These are phyloP conservation scores for Rhinoptilus africanus DNA, from an alignment of 2,113 vertebrate genomes.

Conservation along the genomic window DNA sequence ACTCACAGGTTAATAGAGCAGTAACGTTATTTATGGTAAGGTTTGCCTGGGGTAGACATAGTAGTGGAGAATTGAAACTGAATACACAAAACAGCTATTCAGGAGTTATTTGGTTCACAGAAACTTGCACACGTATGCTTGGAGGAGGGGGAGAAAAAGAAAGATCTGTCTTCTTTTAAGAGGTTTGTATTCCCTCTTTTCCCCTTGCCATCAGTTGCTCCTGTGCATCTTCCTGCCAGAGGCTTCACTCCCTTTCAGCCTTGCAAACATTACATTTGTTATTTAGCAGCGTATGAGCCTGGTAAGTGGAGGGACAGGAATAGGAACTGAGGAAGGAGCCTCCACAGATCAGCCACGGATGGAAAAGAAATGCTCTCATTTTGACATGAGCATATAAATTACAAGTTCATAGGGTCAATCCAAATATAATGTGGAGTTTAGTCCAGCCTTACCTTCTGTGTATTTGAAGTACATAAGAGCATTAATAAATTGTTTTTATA, in stretches of 20 bases:
- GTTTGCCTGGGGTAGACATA: neutral
- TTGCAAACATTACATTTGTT: neutral
- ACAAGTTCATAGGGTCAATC: constrained; percentile 23
- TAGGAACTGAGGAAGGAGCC: neutral
- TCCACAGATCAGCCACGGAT: neutral
- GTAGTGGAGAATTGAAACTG: neutral
- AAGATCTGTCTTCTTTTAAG: neutral
- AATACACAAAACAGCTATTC: neutral
- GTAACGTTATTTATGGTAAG: neutral
- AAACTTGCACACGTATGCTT: neutral
- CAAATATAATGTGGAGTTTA: constrained; percentile 48
- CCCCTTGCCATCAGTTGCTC: neutral
- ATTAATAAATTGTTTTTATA: constrained; percentile 49
- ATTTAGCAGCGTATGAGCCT: neutral
- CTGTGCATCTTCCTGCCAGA: neutral
- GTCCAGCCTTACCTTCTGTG: neutral
- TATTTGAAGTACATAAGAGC: neutral
- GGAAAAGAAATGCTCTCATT: neutral
- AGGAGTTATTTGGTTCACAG: neutral
- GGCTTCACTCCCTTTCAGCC: neutral
- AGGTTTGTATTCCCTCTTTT: neutral
- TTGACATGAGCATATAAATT: constrained; percentile 36
- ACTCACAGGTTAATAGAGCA: neutral
- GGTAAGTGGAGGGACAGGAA: neutral
- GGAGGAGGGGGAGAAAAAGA: neutral